A percentile compares a stretch with the other conserved stretches of the same genome.
These are phyloP conservation scores for Hydropsyche tenuis DNA, from an alignment of 1,140 invertebrate genomes.

Conservation along the genomic window DNA sequence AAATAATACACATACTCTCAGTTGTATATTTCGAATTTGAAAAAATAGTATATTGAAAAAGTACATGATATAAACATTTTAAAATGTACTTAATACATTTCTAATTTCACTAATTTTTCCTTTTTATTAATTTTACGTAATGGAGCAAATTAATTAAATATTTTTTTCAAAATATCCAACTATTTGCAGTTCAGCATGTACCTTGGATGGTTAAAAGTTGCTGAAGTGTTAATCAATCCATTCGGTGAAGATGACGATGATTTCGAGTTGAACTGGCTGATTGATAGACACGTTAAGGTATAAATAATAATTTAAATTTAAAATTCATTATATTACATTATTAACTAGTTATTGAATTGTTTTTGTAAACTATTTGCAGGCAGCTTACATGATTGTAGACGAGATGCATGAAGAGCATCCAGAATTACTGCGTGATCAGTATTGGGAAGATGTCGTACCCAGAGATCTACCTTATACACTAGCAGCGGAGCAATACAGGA, in stretches of 20 bases:
- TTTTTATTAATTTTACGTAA: too few relatives aligned
- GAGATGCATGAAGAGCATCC: slow-evolving; percentile 92
- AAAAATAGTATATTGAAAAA: too few relatives aligned
- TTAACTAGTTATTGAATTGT: neutral
- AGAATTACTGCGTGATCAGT: slow-evolving; percentile 85
- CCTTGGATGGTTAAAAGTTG: slow-evolving; percentile 95
- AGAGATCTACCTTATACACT: slow-evolving; percentile 86
- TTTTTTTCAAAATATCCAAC: too few relatives aligned
- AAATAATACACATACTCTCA: neutral
- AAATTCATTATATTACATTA: neutral
- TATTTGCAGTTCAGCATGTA: slow-evolving; percentile 91
- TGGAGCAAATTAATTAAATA: too few relatives aligned
- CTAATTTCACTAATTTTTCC: too few relatives aligned
- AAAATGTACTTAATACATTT: too few relatives aligned
- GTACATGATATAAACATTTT: too few relatives aligned
- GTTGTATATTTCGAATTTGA: too few relatives aligned
- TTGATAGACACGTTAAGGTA: slow-evolving; percentile 89
- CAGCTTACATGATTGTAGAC: slow-evolving; percentile 89
- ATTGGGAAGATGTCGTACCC: slow-evolving; percentile 90
- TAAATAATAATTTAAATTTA: slow-evolving; percentile 10
- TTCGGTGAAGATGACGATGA: slow-evolving; percentile 96
- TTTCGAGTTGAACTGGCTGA: slow-evolving; percentile 89
- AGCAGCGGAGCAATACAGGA: slow-evolving; percentile 81
- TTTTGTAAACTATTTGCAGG: slow-evolving; percentile 65
- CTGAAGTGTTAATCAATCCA: slow-evolving; percentile 89